A percentile compares a stretch with the other conserved stretches of the same genome.
These are phyloP conservation scores for Cheiracanthium punctorium DNA, from an alignment of 2,888 invertebrate species.

Conservation along the genomic window DNA sequence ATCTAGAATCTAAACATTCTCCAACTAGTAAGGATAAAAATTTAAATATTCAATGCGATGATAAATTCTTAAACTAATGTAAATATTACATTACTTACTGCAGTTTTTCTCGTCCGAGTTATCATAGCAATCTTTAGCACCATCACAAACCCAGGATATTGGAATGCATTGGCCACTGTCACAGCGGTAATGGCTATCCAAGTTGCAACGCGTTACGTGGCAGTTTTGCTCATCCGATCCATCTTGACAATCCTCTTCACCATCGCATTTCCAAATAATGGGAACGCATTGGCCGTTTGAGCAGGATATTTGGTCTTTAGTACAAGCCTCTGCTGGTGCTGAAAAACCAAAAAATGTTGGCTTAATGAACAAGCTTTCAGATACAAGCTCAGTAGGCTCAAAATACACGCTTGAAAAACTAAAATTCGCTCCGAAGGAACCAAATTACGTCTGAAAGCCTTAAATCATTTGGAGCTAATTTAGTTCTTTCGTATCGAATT, in stretches of 20 bases:
- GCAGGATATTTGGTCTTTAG: constrained; percentile 78
- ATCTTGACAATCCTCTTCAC: constrained; percentile 28
- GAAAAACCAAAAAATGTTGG: too few relatives aligned
- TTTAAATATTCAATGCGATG: too few relatives aligned
- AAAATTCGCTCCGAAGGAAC: too few relatives aligned
- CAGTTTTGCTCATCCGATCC: constrained; percentile 87
- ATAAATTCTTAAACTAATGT: too few relatives aligned
- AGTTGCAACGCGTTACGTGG: constrained; percentile 88
- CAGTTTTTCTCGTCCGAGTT: constrained; percentile 84
- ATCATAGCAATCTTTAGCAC: constrained; percentile 86
- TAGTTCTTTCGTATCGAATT: too few relatives aligned
- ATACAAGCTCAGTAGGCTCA: too few relatives aligned
- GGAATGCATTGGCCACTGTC: constrained; percentile 76
- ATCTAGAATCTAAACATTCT: too few relatives aligned
- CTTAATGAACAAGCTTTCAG: too few relatives aligned
- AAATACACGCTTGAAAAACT: too few relatives aligned
- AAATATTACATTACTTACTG: constrained; percentile 49
- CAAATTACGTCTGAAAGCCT: too few relatives aligned
- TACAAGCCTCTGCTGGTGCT: constrained; percentile 34
- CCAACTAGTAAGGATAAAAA: too few relatives aligned
- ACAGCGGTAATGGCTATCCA: constrained; percentile 77
- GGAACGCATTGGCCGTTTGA: constrained; percentile 79
- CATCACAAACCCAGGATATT: constrained; percentile 77
- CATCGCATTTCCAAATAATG: constrained; percentile 41
- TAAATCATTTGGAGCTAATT: too few relatives aligned